Conservation (phyloP, 1,140 invertebrate genomes). For the Chironomus tepperi region DNA sequence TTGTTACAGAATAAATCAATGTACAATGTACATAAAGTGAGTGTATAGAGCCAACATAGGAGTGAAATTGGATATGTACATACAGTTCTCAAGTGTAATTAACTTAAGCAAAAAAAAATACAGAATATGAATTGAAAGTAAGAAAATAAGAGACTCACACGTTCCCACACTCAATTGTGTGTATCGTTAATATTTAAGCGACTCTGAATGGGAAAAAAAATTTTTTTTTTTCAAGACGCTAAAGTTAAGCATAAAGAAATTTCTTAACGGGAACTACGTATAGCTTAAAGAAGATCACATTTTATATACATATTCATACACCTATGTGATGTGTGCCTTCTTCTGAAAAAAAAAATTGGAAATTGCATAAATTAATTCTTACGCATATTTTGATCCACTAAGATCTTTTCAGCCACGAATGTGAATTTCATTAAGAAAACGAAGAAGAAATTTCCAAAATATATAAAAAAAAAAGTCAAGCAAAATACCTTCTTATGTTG, state of each 20-base stretch:
- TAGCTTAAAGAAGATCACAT: not conserved
- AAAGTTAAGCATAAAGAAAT: not conserved
- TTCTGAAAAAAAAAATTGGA: not conserved
- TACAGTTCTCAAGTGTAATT: not conserved
- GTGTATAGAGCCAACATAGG: not conserved
- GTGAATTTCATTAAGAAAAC: not conserved
- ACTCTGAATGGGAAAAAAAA: not conserved
- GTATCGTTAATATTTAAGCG: not conserved
- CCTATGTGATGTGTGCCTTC: not conserved
- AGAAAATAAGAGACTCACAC: not conserved
- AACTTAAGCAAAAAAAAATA: not conserved
- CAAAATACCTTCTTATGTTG: no score
- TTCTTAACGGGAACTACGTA: not conserved
- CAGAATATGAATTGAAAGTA: not conserved
- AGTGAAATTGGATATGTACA: not conserved
- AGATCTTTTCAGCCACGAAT: not conserved
- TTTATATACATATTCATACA: not conserved
- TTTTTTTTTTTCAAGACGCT: not conserved
- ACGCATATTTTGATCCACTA: not conserved
- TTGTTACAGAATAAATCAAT: not conserved
- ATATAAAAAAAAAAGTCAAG: no score
- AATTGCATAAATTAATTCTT: conserved; percentile 3
- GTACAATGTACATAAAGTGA: not conserved
- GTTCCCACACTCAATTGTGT: not conserved
- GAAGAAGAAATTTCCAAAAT: not conserved